These are phyloP conservation scores for Thaumatotibia leucotreta DNA, from an alignment of 1,140 invertebrate genomes.

Conservation along the genomic window DNA sequence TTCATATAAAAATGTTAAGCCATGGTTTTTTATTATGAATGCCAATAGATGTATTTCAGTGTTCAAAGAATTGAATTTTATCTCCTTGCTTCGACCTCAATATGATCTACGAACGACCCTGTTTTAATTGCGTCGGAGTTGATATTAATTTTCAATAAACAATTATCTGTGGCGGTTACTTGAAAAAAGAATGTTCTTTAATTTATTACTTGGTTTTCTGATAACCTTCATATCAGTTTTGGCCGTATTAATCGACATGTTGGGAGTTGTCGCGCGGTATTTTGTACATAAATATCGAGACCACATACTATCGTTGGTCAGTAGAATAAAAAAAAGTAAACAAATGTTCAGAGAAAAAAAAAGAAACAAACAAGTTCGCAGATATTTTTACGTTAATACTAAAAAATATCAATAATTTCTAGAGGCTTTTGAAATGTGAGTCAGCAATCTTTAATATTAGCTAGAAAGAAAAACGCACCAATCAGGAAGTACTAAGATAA, in stretches of 20 bases:
- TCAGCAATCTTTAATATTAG: too few species aligned
- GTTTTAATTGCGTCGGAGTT: constrained; percentile 55
- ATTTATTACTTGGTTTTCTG: constrained; percentile 43
- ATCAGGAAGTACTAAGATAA: too few species aligned
- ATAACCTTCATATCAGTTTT: constrained; percentile 41
- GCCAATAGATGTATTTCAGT: too few species aligned
- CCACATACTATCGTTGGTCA: too few species aligned
- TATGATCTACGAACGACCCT: constrained; percentile 1
- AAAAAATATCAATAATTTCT: too few species aligned
- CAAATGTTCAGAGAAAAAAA: too few species aligned
- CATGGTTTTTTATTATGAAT: not conserved
- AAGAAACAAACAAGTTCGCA: too few species aligned
- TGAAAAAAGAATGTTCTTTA: constrained; percentile 43
- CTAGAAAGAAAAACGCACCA: too few species aligned
- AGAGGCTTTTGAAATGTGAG: too few species aligned
- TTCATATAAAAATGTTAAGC: not conserved
- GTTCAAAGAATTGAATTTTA: constrained; percentile 8
- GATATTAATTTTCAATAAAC: constrained; percentile 67
- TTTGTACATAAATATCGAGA: too few species aligned
- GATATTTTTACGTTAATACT: too few species aligned
- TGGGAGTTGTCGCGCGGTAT: not conserved
- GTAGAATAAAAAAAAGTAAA: too few species aligned
- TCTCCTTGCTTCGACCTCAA: constrained; percentile 4
- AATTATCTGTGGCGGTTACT: constrained; percentile 49
- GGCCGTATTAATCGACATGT: not conserved